These are phyloP conservation scores for Epinephelus coioides DNA, from an alignment of 2,797 vertebrate genomes.

Conservation along the genomic window DNA sequence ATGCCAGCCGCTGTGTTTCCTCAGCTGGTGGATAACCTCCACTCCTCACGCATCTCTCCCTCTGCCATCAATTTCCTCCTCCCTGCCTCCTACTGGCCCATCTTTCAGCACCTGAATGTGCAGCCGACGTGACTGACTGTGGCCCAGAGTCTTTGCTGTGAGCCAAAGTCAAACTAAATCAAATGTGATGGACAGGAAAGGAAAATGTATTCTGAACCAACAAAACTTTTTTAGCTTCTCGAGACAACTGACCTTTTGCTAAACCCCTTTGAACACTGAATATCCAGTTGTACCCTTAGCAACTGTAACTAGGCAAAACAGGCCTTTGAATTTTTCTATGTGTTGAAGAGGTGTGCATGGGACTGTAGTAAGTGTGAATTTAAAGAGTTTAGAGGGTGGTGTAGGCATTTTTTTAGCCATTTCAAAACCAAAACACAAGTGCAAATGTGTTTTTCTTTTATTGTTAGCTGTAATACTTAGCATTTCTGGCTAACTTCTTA, in stretches of 20 bases:
- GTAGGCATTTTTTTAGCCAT: no score
- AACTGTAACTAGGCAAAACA: no score
- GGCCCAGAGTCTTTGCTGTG: slow-evolving; percentile 1
- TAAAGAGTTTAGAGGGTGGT: no score
- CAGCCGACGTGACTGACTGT: slow-evolving; percentile 20
- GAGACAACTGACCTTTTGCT: slow-evolving; percentile 16
- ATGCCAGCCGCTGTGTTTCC: slow-evolving; percentile 79
- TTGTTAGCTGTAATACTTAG: no score
- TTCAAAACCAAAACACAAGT: no score
- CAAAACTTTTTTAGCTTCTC: slow-evolving; percentile 32
- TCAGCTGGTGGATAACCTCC: slow-evolving; percentile 85
- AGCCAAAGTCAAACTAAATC: slow-evolving; percentile 50
- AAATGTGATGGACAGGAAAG: slow-evolving; percentile 42
- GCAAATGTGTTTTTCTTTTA: no score
- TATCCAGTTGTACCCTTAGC: no score
- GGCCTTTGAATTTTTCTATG: no score
- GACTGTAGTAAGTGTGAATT: no score
- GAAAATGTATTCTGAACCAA: slow-evolving; percentile 46
- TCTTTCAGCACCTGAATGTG: slow-evolving; percentile 49
- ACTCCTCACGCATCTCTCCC: slow-evolving; percentile 59
- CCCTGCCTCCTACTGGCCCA: slow-evolving; percentile 40
- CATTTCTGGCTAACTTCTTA: no score
- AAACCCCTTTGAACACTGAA: neutral
- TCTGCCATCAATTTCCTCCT: slow-evolving; percentile 73
- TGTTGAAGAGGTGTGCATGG: no score